Base-by-base conservation (phyloP, 2,797 vertebrate species). In the Crocidura indochinensis region DNA sequence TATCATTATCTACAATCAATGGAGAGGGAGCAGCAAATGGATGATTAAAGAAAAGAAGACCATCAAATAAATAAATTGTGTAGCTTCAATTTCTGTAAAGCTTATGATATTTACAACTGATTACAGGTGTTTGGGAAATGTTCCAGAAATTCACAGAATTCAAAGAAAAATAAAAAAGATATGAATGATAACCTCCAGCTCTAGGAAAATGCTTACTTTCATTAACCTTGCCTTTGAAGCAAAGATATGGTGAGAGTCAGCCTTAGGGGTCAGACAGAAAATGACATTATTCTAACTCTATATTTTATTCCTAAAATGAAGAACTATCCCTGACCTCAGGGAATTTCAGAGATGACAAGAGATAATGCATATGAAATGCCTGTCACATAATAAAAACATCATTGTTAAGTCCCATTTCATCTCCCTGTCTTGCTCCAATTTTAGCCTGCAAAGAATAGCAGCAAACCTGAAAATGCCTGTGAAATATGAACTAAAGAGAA, bases 91-190 rank as follows among this genome's bases (percentile, higher is more conserved):
- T 90, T 87, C 88, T 68, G 11, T 31, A 22, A 5, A 84, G 47
- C 69, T 92, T 84, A 80, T 65, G n/a, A 64, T 84, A 87, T 69
- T 94, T 88, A 79, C 77, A 87, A 77, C 6, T 88, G 79, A 83
- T 56, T 67, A 60, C 79, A 93, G 83, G 75, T 88, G 72, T 73
- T 27, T 79, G 38, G 38, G 46, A 51, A 83, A 62, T 27, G 29
- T 17, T 85, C 77, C 47, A 75, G 74, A 64, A 88, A 86, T 84
- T 73, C 65, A 47, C 6, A 56, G 44, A 49, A 38, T n/a, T 79
- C 29, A 72, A 88, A 91, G 22, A 56, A 26, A 92, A 79, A 74
- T 11, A 44, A 89, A 88, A 15, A 80, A 87, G 69, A 9, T 26
- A 81, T n/a, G 72, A 86, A 73, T 64, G 69, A 84, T 31, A 46